Evolutionary conservation across 2,797 vertebrate species (phyloP).

Genomic region (Chaenodraco wilsoni): DNA sequence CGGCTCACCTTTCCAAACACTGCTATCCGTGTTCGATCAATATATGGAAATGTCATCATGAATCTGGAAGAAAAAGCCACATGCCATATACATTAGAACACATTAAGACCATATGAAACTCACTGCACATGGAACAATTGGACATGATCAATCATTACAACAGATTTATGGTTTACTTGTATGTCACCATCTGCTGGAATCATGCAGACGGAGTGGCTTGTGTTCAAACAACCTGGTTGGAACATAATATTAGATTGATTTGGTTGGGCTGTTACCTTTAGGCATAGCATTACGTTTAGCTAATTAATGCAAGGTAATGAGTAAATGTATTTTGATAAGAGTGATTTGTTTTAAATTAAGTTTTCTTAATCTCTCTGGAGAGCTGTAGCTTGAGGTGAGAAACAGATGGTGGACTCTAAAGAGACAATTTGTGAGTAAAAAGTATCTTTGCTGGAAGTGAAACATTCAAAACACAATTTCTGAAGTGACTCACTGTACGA

Average conservation of each 20-base stretch:
- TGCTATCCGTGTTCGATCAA: constrained; percentile 83
- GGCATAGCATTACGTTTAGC: not conserved
- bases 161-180: not conserved
- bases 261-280: not conserved
- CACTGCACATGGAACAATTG: not conserved
- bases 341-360: not conserved
- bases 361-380: not conserved
- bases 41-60: constrained; percentile 80
- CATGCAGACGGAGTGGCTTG: not conserved
- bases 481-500: no score
- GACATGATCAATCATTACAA: not conserved
- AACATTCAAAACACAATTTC: not conserved
- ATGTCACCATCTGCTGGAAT: not conserved
- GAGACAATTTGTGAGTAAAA: not conserved
- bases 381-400: not conserved
- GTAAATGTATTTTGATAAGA: not conserved
- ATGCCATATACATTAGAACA: not conserved
- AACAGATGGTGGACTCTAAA: not conserved
- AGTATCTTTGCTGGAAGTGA: not conserved
- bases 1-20: constrained; percentile 83
- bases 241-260: not conserved
- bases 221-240: not conserved
- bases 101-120: not conserved
- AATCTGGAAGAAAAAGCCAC: constrained; percentile 69
- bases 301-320: constrained; percentile 10